Base-by-base conservation (phyloP, 1,140 invertebrate genomes). In the Drosophila repletoides region DNA sequence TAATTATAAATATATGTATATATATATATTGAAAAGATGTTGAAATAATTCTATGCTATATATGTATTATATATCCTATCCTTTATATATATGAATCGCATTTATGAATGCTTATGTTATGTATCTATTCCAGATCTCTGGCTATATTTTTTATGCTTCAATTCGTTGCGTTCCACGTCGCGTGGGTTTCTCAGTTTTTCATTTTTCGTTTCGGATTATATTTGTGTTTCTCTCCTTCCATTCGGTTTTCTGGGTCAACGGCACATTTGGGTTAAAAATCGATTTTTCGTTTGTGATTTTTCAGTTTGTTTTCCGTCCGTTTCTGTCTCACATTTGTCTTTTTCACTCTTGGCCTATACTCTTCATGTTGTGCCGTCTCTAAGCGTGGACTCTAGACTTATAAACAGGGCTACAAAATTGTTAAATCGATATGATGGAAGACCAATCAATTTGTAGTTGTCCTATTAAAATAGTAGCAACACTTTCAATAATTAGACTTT, bases 241-340 rank as follows among this genome's bases (percentile, higher is more conserved):
- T 45, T 28, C n/a, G 4, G 10, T 28, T 69, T 68, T 64, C 33
- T 69, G 60, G 66, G 66, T 69, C 66, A 64, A 28, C 66, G 28
- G 55, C 12, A 64, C 51, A 69, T 56, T 69, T 69, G 60, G 66
- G 66, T 69, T 69, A 56, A 69, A 71, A 58, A 71, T 66, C 45
- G 63, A 66, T 71, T 71, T n/a, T 71, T 71, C 53, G 63, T 71
- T 71, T 67, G 60, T 67, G 53, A 38, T 66, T 69, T 40, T 64
- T 52, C n/a, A n/a, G n/a, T n/a, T n/a, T n/a, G n/a, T n/a, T n/a
- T n/a, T n/a, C n/a, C n/a, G n/a, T 41, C 40, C 43, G 36, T 58
- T 51, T 65, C 45, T 38, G 33, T 71, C 31, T 64, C 48, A 43
- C 33, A 49, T 59, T 59, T 56, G 29, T 65, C 31, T 61, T 48